phyloP scores from a whole-genome alignment of 2,113 vertebrate genomes.

The Panurus biarmicus region DNA sequence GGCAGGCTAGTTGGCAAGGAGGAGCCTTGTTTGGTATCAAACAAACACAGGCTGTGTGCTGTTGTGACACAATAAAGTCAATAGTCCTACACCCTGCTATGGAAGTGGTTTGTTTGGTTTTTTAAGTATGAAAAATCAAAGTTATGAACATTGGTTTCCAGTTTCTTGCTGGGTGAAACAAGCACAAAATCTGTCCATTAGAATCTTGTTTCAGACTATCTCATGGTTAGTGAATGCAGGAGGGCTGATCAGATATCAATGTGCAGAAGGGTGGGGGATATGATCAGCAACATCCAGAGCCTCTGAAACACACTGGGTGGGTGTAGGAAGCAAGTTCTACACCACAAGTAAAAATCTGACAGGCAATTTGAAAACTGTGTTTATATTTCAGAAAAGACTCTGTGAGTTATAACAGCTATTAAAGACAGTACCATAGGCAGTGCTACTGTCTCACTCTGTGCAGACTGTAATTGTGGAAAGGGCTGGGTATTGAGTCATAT shows the following conservation, averaged over 20 bases:
- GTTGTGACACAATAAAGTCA: not conserved
- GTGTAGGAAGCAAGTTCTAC: not conserved
- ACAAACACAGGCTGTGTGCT: not conserved
- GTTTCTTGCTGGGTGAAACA: not conserved
- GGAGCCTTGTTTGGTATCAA: not conserved
- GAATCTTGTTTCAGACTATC: not conserved
- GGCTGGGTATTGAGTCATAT: not conserved
- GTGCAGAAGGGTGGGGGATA: not conserved
- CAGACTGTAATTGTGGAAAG: not conserved
- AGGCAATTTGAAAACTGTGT: not conserved
- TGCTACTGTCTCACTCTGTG: not conserved
- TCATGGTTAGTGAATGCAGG: not conserved
- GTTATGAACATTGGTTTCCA: not conserved
- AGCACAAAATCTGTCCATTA: not conserved
- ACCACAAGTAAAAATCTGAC: not conserved
- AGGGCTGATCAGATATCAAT: not conserved
- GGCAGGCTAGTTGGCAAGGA: not conserved
- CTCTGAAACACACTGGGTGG: not conserved
- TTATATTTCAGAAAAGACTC: not conserved
- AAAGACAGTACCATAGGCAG: not conserved
- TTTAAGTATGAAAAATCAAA: not conserved
- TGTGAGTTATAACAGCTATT: not conserved
- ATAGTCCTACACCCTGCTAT: not conserved
- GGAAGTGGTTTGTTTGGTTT: not conserved
- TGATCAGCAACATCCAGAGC: not conserved